Conservation (phyloP, 2,113 vertebrate species). For the Pterocles burchelli region DNA sequence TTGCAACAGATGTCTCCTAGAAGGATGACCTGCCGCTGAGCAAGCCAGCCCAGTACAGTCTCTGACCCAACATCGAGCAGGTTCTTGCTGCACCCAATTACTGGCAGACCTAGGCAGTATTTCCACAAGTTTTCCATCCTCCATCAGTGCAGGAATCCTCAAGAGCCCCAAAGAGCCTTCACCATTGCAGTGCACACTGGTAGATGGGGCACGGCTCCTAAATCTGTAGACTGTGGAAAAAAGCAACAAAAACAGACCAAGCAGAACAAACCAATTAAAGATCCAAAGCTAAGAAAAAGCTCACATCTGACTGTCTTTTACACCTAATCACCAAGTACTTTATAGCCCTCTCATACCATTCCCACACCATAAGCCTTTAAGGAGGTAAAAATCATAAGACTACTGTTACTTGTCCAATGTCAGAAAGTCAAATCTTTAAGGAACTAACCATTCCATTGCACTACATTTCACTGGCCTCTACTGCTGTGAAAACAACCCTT, state of each 20-base stretch:
- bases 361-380: not conserved
- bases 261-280: not conserved
- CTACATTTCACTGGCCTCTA: not conserved
- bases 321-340: not conserved
- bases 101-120: not conserved
- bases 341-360: not conserved
- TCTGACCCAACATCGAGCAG: not conserved
- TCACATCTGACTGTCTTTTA: rapidly evolving
- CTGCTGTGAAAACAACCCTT: not conserved
- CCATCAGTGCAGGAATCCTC: not conserved
- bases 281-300: not conserved
- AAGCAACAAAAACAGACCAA: not conserved
- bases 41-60: not conserved
- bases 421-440: not conserved
- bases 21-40: not conserved
- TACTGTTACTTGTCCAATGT: not conserved
- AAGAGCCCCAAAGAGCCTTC: not conserved
- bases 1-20: not conserved
- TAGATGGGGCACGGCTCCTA: not conserved
- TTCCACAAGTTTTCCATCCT: not conserved
- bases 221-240: slow-evolving; percentile 42
- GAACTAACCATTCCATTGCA: not conserved
- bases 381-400: not conserved
- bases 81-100: not conserved
- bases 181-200: rapidly evolving